Evolutionary conservation across 1,140 invertebrate genomes (phyloP).

Genomic region (Gryon sp.): DNA sequence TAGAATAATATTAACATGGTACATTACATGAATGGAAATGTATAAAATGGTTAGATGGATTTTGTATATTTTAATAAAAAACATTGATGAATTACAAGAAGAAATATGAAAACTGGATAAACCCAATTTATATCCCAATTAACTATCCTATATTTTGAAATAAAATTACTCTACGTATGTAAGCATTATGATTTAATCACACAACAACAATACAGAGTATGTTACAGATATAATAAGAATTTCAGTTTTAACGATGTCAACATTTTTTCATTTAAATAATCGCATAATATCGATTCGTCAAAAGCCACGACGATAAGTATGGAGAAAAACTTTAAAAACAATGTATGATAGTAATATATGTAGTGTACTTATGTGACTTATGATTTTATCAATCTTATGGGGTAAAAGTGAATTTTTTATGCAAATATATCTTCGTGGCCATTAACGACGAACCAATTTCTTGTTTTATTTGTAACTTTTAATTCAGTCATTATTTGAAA

Average conservation of each 20-base stretch:
- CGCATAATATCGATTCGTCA: slow-evolving; percentile 56
- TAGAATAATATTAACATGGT: no score
- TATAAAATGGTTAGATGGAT: no score
- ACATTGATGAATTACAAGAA: no score
- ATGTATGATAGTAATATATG: slow-evolving; percentile 11
- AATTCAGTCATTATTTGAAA: slow-evolving; percentile 65
- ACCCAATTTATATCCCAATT: no score
- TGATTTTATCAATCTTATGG: slow-evolving; percentile 35
- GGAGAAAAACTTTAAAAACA: slow-evolving; percentile 22
- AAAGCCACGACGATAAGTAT: slow-evolving; percentile 55
- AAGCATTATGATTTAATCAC: slow-evolving; percentile 77
- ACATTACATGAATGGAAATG: no score
- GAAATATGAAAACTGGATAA: no score
- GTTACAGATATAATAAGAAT: slow-evolving; percentile 77
- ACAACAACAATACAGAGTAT: slow-evolving; percentile 79
- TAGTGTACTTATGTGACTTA: slow-evolving; percentile 5
- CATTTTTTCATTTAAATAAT: slow-evolving; percentile 68
- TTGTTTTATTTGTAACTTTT: not conserved
- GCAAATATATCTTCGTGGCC: slow-evolving; percentile 47
- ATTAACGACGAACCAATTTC: slow-evolving; percentile 47
- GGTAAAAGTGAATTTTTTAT: slow-evolving; percentile 15
- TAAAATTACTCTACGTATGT: slow-evolving; percentile 44
- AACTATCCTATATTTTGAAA: no score
- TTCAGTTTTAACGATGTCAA: slow-evolving; percentile 73
- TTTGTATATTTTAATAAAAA: no score